phyloP scores from a whole-genome alignment of 2,888 invertebrate species.

The Holacanthella duospinosa region DNA sequence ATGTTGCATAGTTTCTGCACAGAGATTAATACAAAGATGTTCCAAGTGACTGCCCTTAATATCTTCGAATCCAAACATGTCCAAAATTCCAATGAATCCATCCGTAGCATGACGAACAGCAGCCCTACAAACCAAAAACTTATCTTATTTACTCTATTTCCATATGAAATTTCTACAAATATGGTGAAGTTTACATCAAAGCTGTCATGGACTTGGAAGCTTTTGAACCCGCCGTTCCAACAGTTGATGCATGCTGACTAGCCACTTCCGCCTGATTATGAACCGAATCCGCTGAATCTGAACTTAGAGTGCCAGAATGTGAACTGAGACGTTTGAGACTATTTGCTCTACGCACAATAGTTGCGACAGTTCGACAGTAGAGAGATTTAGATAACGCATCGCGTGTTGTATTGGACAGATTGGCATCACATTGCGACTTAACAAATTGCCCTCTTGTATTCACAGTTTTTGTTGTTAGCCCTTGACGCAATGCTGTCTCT shows the following conservation, averaged over 20 bases:
- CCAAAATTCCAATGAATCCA: slow-evolving; percentile 87
- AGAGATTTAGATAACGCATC: slow-evolving; percentile 83
- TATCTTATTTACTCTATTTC: neutral
- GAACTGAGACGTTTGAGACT: slow-evolving; percentile 72
- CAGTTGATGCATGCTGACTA: slow-evolving; percentile 73
- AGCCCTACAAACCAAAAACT: slow-evolving; percentile 18
- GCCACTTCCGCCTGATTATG: slow-evolving; percentile 73
- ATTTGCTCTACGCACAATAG: slow-evolving; percentile 84
- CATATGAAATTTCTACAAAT: neutral
- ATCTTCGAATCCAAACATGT: slow-evolving; percentile 95
- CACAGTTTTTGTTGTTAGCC: slow-evolving; percentile 70
- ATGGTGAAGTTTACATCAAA: slow-evolving; percentile 61
- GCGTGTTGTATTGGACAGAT: slow-evolving; percentile 76
- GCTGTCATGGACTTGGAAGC: slow-evolving; percentile 73
- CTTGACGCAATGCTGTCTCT: slow-evolving; percentile 62
- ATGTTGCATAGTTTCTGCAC: slow-evolving; percentile 95
- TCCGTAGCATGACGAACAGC: slow-evolving; percentile 86
- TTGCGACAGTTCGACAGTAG: slow-evolving; percentile 87
- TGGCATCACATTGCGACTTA: slow-evolving; percentile 70
- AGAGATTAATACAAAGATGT: slow-evolving; percentile 86
- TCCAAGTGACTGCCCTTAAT: slow-evolving; percentile 76
- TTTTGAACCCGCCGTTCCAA: slow-evolving; percentile 64
- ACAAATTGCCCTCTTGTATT: slow-evolving; percentile 66
- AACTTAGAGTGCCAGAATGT: slow-evolving; percentile 70
- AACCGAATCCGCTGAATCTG: slow-evolving; percentile 83